Evolutionary conservation across 92 coral and sea anemone genomes (phyloP).

Genomic region (Parazoanthus swiftii): DNA sequence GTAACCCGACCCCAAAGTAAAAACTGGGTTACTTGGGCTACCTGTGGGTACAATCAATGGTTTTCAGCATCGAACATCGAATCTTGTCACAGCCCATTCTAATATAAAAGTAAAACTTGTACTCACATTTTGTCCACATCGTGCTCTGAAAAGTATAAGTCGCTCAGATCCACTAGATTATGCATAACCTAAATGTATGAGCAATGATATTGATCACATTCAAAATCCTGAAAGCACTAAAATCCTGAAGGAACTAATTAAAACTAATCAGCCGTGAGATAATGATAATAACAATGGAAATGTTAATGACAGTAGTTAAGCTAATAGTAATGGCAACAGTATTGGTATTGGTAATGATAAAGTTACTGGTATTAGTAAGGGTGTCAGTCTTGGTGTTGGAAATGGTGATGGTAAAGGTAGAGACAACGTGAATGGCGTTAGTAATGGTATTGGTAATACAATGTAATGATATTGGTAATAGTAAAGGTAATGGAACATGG

Average conservation of each 20-base stretch:
- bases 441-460: no score
- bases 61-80: no score
- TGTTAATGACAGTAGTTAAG: neutral
- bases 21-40: no score
- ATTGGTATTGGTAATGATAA: neutral
- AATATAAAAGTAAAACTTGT: neutral
- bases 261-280: neutral
- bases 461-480: neutral
- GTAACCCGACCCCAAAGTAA: no score
- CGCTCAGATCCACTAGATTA: conserved; percentile 83
- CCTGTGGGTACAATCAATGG: no score
- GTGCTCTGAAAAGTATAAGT: conserved; percentile 78
- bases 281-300: neutral
- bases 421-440: no score
- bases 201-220: no score
- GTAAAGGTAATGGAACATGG: neutral
- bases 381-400: no score
- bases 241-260: neutral
- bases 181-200: conserved; percentile 72
- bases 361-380: no score
- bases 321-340: neutral
- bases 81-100: no score
- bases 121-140: conserved; percentile 84
- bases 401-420: no score
- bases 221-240: neutral